Evolutionary conservation across 2,797 vertebrate species (phyloP).

Genomic region (Urosaurus nigricauda): DNA sequence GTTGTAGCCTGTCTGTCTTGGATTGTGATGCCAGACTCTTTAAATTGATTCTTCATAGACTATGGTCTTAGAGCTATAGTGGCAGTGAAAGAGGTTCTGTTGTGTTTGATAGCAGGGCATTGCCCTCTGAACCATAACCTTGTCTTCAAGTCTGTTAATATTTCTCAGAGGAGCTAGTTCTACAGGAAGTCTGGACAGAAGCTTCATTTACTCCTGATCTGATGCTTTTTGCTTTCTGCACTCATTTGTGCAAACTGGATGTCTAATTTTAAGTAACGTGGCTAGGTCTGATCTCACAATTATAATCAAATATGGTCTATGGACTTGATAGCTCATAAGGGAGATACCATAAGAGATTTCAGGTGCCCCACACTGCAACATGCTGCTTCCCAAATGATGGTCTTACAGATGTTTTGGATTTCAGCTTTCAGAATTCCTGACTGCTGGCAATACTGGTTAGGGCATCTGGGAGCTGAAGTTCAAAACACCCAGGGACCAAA

Average conservation of each 20-base stretch:
- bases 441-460: no score
- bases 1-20: slow-evolving; percentile 32
- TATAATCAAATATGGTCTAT: background rate
- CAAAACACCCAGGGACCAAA: no score
- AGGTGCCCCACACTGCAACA: background rate
- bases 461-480: no score
- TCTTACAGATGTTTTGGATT: no score
- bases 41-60: slow-evolving; percentile 14
- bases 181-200: background rate
- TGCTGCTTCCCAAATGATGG: no score
- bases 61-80: slow-evolving; percentile 20
- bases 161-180: background rate
- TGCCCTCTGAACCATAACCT: background rate
- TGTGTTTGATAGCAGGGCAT: slow-evolving; percentile 6
- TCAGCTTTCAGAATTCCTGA: no score
- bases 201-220: background rate
- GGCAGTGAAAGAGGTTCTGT: background rate
- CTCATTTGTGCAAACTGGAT: background rate
- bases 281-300: background rate
- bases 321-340: background rate
- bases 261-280: background rate
- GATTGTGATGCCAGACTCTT: slow-evolving; percentile 37
- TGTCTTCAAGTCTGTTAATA: background rate
- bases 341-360: background rate
- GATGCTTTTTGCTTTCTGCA: background rate